These are phyloP conservation scores for Chiloscyllium punctatum DNA, from an alignment of 2,797 vertebrate genomes.

Conservation along the genomic window DNA sequence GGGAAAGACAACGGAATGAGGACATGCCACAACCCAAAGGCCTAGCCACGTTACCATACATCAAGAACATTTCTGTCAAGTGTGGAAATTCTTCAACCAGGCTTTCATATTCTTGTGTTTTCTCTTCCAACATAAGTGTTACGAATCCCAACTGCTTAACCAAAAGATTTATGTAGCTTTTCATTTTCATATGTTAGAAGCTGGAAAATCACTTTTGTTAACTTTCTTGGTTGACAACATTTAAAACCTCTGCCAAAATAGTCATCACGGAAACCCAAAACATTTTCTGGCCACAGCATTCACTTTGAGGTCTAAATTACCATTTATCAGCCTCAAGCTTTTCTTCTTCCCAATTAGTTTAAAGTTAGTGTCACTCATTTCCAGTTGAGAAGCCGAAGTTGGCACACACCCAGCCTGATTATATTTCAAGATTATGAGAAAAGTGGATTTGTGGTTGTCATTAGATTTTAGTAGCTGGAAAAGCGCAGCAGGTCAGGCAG, in stretches of 20 bases:
- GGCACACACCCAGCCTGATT: not conserved
- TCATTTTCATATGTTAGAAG: not conserved
- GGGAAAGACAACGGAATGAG: too few species aligned
- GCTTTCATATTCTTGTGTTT: not conserved
- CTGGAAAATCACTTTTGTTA: not conserved
- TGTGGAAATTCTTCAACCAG: not conserved
- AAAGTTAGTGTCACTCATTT: not conserved
- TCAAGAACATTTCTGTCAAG: not conserved
- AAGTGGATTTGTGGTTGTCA: not conserved
- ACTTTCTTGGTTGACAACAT: not conserved
- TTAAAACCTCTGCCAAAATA: not conserved
- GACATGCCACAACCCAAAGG: too few species aligned
- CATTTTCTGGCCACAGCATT: not conserved
- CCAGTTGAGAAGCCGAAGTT: not conserved
- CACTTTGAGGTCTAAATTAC: not conserved
- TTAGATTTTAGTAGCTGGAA: not conserved
- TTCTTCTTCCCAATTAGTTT: not conserved
- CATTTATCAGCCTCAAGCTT: not conserved
- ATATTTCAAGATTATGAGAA: not conserved
- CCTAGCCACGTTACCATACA: too few species aligned
- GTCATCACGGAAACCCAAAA: not conserved
- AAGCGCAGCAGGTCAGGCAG: too few species aligned
- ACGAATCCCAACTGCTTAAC: not conserved
- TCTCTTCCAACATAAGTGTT: not conserved
- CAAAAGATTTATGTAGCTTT: not conserved